Conservation (phyloP, 2,113 vertebrate species). For the Pelmatolapia mariae region DNA sequence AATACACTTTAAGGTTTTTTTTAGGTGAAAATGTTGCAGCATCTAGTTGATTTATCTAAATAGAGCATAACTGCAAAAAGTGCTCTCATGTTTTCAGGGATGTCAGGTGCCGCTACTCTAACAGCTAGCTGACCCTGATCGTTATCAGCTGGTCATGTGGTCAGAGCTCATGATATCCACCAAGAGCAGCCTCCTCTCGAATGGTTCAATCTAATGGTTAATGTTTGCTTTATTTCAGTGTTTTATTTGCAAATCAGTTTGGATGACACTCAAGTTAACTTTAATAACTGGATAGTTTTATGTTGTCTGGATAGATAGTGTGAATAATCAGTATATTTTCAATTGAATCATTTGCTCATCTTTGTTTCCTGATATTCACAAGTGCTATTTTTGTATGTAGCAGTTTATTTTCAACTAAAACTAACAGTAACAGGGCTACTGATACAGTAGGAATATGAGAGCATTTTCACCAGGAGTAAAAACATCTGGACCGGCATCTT, state of each 20-base stretch:
- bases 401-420: neutral
- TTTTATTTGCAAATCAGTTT: neutral
- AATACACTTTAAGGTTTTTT: neutral
- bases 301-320: neutral
- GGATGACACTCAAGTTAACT: neutral
- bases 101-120: neutral
- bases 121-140: neutral
- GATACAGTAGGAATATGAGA: neutral
- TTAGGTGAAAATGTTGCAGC: neutral
- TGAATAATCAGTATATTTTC: accelerated
- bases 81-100: neutral
- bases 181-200: neutral
- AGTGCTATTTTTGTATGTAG: accelerated
- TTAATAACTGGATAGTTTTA: neutral
- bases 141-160: neutral
- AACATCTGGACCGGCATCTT: accelerated
- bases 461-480: neutral
- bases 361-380: neutral
- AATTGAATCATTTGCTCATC: neutral
- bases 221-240: neutral
- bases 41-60: neutral
- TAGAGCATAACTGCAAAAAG: neutral
- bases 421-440: neutral
- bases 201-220: neutral
- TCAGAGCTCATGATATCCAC: neutral